phyloP scores from a whole-genome alignment of 1,140 invertebrate genomes.

The Drosophila arawakana region DNA sequence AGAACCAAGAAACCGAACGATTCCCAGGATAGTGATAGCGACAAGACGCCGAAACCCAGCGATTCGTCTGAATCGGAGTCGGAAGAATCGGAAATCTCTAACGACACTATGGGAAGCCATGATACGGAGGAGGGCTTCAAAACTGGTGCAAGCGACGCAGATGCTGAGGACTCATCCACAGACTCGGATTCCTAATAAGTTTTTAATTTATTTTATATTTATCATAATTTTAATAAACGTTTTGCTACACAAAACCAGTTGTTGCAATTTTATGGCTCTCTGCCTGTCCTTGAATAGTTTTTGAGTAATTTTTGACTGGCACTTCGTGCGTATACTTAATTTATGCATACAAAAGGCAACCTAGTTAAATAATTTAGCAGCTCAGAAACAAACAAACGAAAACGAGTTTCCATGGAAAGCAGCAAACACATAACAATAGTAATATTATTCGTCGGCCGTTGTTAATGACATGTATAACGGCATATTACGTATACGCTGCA shows the following conservation, averaged over 20 bases:
- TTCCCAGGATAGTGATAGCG: too few species aligned
- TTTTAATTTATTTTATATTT: too few species aligned
- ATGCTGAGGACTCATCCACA: too few species aligned
- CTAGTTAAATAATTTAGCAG: constrained; percentile 40
- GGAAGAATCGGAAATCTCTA: too few species aligned
- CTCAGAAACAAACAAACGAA: constrained; percentile 21
- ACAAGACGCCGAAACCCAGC: too few species aligned
- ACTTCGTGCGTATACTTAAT: constrained; percentile 40
- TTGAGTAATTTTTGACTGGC: not conserved
- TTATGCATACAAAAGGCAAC: constrained; percentile 44
- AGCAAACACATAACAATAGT: constrained; percentile 8
- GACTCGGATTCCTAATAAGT: too few species aligned
- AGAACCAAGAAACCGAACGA: too few species aligned
- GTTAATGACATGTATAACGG: constrained; percentile 24
- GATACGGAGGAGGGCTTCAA: too few species aligned
- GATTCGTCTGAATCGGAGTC: too few species aligned
- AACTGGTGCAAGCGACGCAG: too few species aligned
- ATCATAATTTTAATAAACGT: too few species aligned
- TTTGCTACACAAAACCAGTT: not conserved
- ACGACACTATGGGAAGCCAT: too few species aligned
- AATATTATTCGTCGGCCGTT: constrained; percentile 13
- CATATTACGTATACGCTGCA: constrained; percentile 28
- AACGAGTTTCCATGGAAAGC: constrained; percentile 43
- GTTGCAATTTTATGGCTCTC: not conserved
- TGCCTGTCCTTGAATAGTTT: constrained; percentile 6